Conservation (phyloP, 2,888 invertebrate genomes). For the Cyclophora albipunctata region DNA sequence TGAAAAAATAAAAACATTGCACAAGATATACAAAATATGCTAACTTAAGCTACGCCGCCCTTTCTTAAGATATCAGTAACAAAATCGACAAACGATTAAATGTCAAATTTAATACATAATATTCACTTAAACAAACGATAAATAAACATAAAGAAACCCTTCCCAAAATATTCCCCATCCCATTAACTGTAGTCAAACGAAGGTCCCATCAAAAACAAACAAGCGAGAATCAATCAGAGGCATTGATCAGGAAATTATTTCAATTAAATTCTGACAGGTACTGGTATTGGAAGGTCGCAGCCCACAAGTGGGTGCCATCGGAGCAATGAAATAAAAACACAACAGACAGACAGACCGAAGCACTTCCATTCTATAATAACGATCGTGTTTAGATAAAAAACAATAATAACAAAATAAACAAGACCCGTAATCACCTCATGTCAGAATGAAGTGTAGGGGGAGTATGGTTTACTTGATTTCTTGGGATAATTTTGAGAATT, state of each 20-base stretch:
- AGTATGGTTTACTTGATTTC: constrained; percentile 13
- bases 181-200: not conserved
- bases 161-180: too few relatives aligned
- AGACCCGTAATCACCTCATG: constrained; percentile 64
- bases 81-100: too few relatives aligned
- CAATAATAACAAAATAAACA: constrained; percentile 71
- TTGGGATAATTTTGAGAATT: not conserved
- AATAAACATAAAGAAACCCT: too few relatives aligned
- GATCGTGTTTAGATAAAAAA: constrained; percentile 72
- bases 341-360: constrained; percentile 38
- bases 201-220: not conserved
- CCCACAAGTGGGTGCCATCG: constrained; percentile 32
- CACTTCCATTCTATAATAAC: constrained; percentile 60
- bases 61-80: too few relatives aligned
- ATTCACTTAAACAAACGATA: too few relatives aligned
- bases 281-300: constrained; percentile 27
- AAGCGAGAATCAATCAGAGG: constrained; percentile 14
- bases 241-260: constrained; percentile 22
- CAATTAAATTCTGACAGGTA: constrained; percentile 30
- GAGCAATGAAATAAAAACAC: constrained; percentile 26
- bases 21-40: too few relatives aligned
- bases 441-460: constrained; percentile 40
- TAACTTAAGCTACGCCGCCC: too few relatives aligned
- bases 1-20: too few relatives aligned
- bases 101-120: too few relatives aligned